Conservation (phyloP, 2,113 vertebrate genomes). For the Carlito syrichta region DNA sequence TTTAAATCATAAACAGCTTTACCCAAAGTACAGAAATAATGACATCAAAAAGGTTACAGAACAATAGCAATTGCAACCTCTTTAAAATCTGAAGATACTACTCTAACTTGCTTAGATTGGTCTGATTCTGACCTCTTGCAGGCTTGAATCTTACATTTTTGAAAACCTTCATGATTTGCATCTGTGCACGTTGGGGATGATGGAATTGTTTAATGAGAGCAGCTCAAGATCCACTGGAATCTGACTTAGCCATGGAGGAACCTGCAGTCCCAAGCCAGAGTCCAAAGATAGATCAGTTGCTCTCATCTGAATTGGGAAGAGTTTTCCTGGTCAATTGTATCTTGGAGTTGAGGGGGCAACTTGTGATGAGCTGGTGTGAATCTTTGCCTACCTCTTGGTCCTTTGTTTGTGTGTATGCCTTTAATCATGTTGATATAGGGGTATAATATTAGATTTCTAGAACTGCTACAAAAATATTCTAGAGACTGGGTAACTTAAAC, state of each 20-base stretch:
- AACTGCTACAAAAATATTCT: no score
- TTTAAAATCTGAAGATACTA: neutral
- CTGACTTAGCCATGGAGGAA: neutral
- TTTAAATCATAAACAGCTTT: neutral
- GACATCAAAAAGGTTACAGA: neutral
- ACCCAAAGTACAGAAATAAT: neutral
- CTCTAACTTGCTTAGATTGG: neutral
- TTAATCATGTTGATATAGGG: no score
- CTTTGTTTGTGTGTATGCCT: no score
- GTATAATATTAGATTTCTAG: no score
- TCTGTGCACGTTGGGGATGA: neutral
- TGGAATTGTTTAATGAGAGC: neutral
- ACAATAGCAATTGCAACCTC: no score
- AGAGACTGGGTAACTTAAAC: no score
- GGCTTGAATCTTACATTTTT: neutral
- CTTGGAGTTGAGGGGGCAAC: no score
- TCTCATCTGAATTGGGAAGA: no score
- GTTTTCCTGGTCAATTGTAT: no score
- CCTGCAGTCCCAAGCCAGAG: neutral
- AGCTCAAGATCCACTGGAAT: neutral
- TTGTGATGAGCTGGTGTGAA: no score
- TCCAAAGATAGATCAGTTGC: no score
- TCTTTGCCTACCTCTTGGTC: no score
- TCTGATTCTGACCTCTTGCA: neutral
- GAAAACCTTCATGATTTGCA: neutral